Evolutionary conservation across 2,113 vertebrate genomes (phyloP), one percentile per base, ranked within the genome.

Genomic region (Rhea americana): DNA sequence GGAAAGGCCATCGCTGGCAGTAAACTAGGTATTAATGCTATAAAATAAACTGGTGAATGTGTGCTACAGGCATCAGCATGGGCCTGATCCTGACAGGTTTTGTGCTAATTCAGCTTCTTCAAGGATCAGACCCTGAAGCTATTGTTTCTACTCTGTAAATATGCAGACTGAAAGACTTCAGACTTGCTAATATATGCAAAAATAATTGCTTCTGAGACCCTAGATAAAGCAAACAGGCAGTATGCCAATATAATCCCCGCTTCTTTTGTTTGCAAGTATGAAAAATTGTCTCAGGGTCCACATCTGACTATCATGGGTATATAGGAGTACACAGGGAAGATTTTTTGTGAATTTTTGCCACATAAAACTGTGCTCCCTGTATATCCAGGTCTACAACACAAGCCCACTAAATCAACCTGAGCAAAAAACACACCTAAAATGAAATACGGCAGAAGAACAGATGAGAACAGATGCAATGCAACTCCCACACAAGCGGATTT

Each of bases 131-230:
- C 58, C 39, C 62, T 62, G 65, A 4, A 0, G 81, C 76, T 81
- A 26, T 85, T 73, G 39, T 62, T 32, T 85, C 59, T 56, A 30
- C 47, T 22, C 30, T 30, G 71, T 89, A 85, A 89, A 91, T 48
- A 73, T 26, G 65, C 71, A 68, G 59, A 62, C 58, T 39, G 59
- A 82, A 94, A 85, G 48, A 41, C 59, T 77, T 91, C 65, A 82
- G 47, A 37, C 47, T 72, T 28, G 10, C 51, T 85, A 81, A 88
- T 80, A 71, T 89, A 89, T 82, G 85, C 89, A 91, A 22, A 82
- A 77, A 59, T 63, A 85, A 85, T 85, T 85, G 81, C 89, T 91
- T 85, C 75, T 76, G 81, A 89, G 80, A 76, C 71, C 39, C 35
- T 39, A 72, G 47, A 91, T 63, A 73, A 82, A 41, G 47, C 65